These are phyloP conservation scores for Triplophysa rosa DNA, from an alignment of 2,113 vertebrate genomes.

Conservation along the genomic window DNA sequence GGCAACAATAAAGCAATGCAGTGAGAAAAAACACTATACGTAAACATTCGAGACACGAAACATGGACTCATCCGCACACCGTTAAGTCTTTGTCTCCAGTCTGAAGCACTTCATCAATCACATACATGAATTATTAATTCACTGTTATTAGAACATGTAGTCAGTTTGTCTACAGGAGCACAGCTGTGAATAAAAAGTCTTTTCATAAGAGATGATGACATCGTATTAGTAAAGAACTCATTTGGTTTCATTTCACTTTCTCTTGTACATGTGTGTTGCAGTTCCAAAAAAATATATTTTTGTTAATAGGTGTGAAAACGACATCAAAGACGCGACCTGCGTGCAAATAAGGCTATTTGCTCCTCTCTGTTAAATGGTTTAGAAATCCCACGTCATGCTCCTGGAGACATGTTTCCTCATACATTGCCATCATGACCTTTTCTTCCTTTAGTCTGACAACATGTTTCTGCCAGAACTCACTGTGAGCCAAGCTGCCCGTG, in stretches of 20 bases:
- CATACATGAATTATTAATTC: constrained; percentile 70
- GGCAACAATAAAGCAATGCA: not conserved
- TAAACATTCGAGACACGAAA: constrained; percentile 34
- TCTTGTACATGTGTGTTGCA: not conserved
- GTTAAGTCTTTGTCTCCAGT: constrained; percentile 36
- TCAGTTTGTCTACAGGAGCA: constrained; percentile 63
- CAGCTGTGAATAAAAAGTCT: constrained; percentile 61
- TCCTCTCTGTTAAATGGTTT: constrained; percentile 12
- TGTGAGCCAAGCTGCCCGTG: constrained; percentile 70
- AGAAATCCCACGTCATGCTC: constrained; percentile 44
- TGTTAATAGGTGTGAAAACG: not conserved
- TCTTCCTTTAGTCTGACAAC: constrained; percentile 62
- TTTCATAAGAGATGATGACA: constrained; percentile 3
- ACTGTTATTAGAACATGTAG: constrained; percentile 63
- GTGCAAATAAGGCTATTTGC: constrained; percentile 16
- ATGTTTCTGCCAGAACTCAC: constrained; percentile 60
- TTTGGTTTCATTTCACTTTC: too few species aligned
- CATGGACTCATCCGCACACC: constrained; percentile 33
- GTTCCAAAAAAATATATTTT: not conserved
- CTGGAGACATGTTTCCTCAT: constrained; percentile 55
- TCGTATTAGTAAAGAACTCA: not conserved
- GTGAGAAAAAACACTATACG: not conserved
- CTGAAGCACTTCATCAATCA: constrained; percentile 61
- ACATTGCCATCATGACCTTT: constrained; percentile 72
- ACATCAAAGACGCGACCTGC: not conserved